Evolutionary conservation across 1,140 invertebrate genomes (phyloP).

Genomic region (Drosophila pallidifrons): DNA sequence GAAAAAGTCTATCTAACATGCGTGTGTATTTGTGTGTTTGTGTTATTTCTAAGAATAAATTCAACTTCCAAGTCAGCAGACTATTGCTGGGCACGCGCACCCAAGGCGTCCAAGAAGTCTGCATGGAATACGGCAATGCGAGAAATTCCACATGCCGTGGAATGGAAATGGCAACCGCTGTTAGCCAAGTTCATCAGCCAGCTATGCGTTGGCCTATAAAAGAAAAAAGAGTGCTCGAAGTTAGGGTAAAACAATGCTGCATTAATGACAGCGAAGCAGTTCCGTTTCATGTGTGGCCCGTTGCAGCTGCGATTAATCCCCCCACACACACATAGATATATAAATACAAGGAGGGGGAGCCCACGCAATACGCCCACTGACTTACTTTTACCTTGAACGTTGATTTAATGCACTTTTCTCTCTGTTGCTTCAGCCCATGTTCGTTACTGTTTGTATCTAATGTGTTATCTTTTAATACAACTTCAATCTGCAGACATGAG

Average conservation of each 20-base stretch:
- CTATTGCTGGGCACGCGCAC: conserved; percentile 19
- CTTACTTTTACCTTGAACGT: conserved; percentile 47
- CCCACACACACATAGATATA: conserved; percentile 3
- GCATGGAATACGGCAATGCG: conserved; percentile 41
- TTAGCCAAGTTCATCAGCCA: conserved; percentile 45
- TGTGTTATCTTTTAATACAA: conserved; percentile 58
- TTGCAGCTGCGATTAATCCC: conserved; percentile 31
- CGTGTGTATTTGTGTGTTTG: conserved; percentile 20
- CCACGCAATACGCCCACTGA: conserved; percentile 48
- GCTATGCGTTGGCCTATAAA: conserved; percentile 44
- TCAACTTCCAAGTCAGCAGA: conserved; percentile 12
- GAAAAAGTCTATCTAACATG: conserved; percentile 14
- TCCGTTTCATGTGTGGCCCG: conserved; percentile 50
- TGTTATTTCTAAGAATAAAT: conserved; percentile 43
- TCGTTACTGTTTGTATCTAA: conserved; percentile 20
- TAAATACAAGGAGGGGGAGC: background rate
- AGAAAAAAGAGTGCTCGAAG: conserved; percentile 16
- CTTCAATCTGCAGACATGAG: conserved; percentile 52
- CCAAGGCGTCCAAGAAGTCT: conserved; percentile 16
- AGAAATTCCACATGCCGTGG: conserved; percentile 47
- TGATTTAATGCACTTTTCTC: conserved; percentile 55
- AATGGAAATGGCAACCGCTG: conserved; percentile 13
- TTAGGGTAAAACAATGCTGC: conserved; percentile 31
- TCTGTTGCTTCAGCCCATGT: background rate
- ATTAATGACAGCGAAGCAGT: conserved; percentile 36